These are phyloP conservation scores for Rhynchotus rufescens DNA, from an alignment of 2,797 vertebrate genomes.

Conservation along the genomic window DNA sequence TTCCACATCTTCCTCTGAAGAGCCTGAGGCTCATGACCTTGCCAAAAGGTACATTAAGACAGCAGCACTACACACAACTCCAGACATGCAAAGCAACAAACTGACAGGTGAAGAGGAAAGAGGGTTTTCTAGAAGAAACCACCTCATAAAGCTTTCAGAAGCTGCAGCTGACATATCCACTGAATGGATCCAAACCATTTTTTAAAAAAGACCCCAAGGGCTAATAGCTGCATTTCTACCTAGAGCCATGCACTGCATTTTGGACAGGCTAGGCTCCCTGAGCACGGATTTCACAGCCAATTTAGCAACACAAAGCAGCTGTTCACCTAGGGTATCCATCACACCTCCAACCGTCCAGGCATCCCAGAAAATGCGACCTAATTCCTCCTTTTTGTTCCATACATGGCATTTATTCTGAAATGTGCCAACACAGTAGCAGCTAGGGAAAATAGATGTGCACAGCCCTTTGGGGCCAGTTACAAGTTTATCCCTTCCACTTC, in stretches of 20 bases:
- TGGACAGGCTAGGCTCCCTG: background rate
- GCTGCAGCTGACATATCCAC: background rate
- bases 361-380: background rate
- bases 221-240: background rate
- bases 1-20: background rate
- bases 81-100: background rate
- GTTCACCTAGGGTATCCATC: background rate
- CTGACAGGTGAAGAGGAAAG: background rate
- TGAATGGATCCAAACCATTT: background rate
- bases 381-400: background rate
- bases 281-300: background rate
- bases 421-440: background rate
- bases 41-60: background rate
- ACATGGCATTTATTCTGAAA: background rate
- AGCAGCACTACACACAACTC: background rate
- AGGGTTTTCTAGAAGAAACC: background rate
- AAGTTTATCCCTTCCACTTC: background rate
- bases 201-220: background rate
- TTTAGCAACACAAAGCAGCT: background rate
- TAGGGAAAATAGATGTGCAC: too few species aligned
- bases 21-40: background rate
- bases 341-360: background rate
- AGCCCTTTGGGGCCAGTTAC: background rate
- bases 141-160: background rate
- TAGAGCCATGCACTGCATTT: background rate